These are phyloP conservation scores for Neolamprologus longior DNA, from an alignment of 2,113 vertebrate species.

Conservation along the genomic window DNA sequence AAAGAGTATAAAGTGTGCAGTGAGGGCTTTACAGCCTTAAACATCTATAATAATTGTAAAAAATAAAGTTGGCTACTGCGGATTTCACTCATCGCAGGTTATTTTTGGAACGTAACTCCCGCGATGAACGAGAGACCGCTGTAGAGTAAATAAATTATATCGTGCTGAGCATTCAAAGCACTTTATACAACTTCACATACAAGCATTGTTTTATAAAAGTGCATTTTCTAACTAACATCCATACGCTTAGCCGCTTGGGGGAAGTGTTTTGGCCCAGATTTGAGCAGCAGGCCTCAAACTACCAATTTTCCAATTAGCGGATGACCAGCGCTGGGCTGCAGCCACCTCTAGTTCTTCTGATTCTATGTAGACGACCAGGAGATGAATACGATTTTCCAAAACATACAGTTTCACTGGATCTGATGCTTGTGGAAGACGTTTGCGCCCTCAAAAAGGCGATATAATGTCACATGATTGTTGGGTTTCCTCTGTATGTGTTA, in stretches of 20 bases:
- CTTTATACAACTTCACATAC: neutral
- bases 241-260: rapidly evolving
- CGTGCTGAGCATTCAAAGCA: neutral
- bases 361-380: neutral
- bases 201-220: neutral
- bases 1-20: neutral
- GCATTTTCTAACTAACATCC: neutral
- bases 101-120: neutral
- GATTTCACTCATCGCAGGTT: neutral
- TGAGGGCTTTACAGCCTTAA: neutral
- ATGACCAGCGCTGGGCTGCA: neutral
- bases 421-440: neutral
- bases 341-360: rapidly evolving
- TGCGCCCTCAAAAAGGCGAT: neutral
- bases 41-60: neutral
- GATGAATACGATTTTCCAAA: neutral
- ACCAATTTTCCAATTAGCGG: neutral
- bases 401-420: neutral
- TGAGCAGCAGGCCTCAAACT: neutral
- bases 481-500: neutral
- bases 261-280: neutral
- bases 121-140: rapidly evolving
- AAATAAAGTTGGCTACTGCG: neutral
- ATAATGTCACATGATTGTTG: neutral
- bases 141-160: neutral